Evolutionary conservation across 2,113 vertebrate species (phyloP).

Genomic region (Salvelinus sp.): DNA sequence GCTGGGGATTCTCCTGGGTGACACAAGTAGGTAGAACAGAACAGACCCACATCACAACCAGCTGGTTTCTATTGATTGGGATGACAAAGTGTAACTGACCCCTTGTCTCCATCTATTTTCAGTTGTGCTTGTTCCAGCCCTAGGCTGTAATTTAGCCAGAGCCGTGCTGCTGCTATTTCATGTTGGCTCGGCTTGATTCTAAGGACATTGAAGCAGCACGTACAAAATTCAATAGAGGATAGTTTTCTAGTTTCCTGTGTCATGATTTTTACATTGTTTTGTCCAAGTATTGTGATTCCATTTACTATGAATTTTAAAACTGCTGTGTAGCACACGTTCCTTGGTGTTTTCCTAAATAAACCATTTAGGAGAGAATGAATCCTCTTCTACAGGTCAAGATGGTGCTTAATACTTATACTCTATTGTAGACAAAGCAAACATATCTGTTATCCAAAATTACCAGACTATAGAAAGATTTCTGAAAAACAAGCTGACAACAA

Average conservation of each 20-base stretch:
- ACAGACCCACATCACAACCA: neutral
- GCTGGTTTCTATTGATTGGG: neutral
- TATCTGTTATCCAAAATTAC: neutral
- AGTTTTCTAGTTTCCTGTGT: conserved; percentile 40
- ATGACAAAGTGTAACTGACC: conserved; percentile 3
- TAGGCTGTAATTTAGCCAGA: neutral
- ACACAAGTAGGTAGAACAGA: neutral
- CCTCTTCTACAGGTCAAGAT: neutral
- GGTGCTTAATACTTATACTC: no score
- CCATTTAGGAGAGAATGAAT: conserved; percentile 56
- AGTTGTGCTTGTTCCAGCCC: neutral
- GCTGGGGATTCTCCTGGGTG: neutral
- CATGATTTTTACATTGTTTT: conserved; percentile 40
- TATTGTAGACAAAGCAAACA: neutral
- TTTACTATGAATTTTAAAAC: conserved; percentile 45
- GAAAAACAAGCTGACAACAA: neutral
- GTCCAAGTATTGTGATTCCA: conserved; percentile 14
- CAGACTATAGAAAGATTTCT: neutral
- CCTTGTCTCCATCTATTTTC: neutral
- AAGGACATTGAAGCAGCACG: conserved; percentile 15
- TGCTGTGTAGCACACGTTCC: conserved; percentile 20
- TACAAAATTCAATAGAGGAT: conserved; percentile 42
- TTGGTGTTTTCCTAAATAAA: conserved; percentile 35
- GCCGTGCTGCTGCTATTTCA: neutral
- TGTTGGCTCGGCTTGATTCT: neutral